Evolutionary conservation across 1,140 invertebrate genomes (phyloP).

Genomic region (Choristoneura fumiferana): DNA sequence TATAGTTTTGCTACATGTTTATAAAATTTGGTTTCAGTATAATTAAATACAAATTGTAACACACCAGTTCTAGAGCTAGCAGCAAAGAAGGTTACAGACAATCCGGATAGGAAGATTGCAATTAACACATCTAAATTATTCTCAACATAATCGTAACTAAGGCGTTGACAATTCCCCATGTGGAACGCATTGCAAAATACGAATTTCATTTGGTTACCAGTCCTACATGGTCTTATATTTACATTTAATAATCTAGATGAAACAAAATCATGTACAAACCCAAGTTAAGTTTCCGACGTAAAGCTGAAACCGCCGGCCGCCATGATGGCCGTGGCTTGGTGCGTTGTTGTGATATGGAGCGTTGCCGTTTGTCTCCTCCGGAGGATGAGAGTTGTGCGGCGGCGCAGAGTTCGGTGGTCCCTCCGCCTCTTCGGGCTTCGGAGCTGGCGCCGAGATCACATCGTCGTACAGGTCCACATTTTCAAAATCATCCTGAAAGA

Average conservation of each 20-base stretch:
- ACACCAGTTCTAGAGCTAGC: too few relatives aligned
- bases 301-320: constrained; percentile 90
- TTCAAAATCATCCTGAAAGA: constrained; percentile 89
- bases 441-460: constrained; percentile 90
- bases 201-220: constrained; percentile 19
- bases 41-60: too few relatives aligned
- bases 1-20: too few relatives aligned
- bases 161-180: too few relatives aligned
- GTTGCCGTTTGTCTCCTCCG: constrained; percentile 85
- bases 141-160: too few relatives aligned
- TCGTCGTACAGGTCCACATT: constrained; percentile 98
- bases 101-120: too few relatives aligned
- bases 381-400: constrained; percentile 69
- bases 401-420: constrained; percentile 65
- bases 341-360: constrained; percentile 85
- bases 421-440: constrained; percentile 77
- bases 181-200: too few relatives aligned
- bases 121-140: too few relatives aligned
- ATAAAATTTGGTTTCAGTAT: too few relatives aligned
- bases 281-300: constrained; percentile 97
- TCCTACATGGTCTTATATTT: constrained; percentile 50
- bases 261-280: constrained; percentile 80
- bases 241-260: constrained; percentile 50
- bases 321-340: constrained; percentile 81
- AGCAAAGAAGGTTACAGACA: too few relatives aligned